Conservation (phyloP, 1,140 invertebrate genomes). For the Linepithema humile region DNA sequence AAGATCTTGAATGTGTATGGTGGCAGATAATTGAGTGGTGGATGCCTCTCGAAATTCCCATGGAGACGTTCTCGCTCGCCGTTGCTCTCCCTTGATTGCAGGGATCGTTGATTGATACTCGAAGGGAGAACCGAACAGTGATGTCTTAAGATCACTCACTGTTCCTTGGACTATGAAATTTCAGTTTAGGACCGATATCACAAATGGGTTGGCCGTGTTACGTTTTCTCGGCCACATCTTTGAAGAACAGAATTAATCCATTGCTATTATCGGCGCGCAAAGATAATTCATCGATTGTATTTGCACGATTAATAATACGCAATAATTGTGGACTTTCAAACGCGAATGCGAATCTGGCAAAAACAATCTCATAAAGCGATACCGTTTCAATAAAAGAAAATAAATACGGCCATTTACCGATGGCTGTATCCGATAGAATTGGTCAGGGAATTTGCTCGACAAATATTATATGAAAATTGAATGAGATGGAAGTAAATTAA, state of each 20-base stretch:
- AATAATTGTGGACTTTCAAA: conserved; percentile 20
- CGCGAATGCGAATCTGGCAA: conserved; percentile 43
- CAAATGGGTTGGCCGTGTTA: not conserved
- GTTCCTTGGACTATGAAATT: conserved; percentile 71
- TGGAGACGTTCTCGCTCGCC: conserved; percentile 67
- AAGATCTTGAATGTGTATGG: conserved; percentile 65
- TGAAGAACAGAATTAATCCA: conserved; percentile 27
- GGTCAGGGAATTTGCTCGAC: conserved; percentile 65
- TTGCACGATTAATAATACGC: conserved; percentile 19
- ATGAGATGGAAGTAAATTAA: conserved; percentile 69
- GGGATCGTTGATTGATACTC: conserved; percentile 70
- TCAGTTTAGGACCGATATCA: conserved; percentile 39
- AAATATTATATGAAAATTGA: conserved; percentile 73
- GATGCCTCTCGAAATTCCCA: conserved; percentile 74
- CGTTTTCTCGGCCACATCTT: conserved; percentile 16
- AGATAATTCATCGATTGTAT: not conserved
- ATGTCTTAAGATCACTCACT: conserved; percentile 68
- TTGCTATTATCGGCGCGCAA: not conserved
- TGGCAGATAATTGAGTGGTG: conserved; percentile 69
- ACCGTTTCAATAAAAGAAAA: conserved; percentile 73
- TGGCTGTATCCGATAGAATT: conserved; percentile 63
- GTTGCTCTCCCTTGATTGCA: conserved; percentile 69
- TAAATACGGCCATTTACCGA: conserved; percentile 71
- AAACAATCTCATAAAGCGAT: conserved; percentile 52
- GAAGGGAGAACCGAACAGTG: conserved; percentile 54